Percentiles rank a stretch among this genome's conserved stretches.
phyloP scores from a whole-genome alignment of 2,888 invertebrate genomes.

The Prenolepis imparis region DNA sequence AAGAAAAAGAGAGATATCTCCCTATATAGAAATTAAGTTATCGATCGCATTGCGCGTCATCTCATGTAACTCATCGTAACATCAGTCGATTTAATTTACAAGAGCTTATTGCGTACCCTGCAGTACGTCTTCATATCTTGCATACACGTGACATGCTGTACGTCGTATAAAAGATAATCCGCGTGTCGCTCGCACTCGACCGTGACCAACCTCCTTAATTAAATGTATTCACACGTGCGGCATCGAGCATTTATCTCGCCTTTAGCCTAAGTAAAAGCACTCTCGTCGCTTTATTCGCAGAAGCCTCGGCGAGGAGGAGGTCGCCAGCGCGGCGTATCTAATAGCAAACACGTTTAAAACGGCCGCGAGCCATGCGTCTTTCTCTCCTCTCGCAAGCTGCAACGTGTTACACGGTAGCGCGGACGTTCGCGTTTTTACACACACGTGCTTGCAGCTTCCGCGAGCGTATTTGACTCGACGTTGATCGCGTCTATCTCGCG shows the following conservation, averaged over 20 bases:
- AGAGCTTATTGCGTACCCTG: constrained; percentile 15
- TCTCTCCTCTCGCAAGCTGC: constrained; percentile 46
- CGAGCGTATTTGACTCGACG: constrained; percentile 34
- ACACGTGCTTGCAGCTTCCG: constrained; percentile 19
- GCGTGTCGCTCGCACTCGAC: constrained; percentile 49
- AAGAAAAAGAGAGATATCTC: too few species aligned
- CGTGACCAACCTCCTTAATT: constrained; percentile 48
- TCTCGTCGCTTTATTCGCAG: constrained; percentile 42
- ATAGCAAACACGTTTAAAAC: constrained; percentile 64
- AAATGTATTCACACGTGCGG: constrained; percentile 50
- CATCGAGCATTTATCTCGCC: constrained; percentile 52
- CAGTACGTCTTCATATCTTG: constrained; percentile 33
- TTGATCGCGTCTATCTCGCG: constrained; percentile 21
- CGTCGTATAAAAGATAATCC: constrained; percentile 42
- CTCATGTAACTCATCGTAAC: neutral
- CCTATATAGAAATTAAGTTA: constrained; percentile 4
- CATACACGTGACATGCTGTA: neutral
- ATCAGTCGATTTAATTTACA: constrained; percentile 25
- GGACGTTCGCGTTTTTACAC: constrained; percentile 63
- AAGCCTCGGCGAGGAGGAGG: constrained; percentile 15
- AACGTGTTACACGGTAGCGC: constrained; percentile 71
- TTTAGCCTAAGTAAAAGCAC: constrained; percentile 53
- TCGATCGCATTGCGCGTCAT: neutral
- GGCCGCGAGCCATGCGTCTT: constrained; percentile 48
- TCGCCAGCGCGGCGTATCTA: constrained; percentile 49